Evolutionary conservation across 1,140 invertebrate genomes (phyloP).

Genomic region (Kradibia gibbosae): DNA sequence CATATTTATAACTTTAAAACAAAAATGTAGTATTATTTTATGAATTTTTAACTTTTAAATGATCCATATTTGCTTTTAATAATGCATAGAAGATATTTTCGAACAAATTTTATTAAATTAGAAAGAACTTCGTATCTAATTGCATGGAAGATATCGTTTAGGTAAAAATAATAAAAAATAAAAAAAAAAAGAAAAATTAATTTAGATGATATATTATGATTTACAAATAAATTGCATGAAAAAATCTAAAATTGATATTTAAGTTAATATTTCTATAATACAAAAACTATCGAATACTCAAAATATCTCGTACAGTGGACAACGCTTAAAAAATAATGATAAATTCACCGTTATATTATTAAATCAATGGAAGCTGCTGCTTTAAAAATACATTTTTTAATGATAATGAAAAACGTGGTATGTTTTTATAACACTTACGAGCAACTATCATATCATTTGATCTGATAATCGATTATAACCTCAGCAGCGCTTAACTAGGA

Average conservation of each 20-base stretch:
- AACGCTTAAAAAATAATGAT: background rate
- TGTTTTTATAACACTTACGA: background rate
- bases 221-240: background rate
- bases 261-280: background rate
- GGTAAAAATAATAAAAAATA: background rate
- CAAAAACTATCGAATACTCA: background rate
- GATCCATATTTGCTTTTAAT: background rate
- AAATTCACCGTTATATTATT: conserved; percentile 2
- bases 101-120: background rate
- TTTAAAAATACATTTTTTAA: background rate
- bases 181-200: background rate
- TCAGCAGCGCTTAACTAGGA: conserved; percentile 5
- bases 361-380: background rate
- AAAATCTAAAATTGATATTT: background rate
- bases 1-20: background rate
- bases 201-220: background rate
- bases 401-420: background rate
- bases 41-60: background rate
- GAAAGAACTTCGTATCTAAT: background rate
- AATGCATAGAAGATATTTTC: background rate
- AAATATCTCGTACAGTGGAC: background rate
- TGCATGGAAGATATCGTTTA: background rate
- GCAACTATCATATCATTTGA: background rate
- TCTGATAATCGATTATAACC: conserved; percentile 19
- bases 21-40: background rate